Evolutionary conservation across 2,888 invertebrate species (phyloP), one percentile per base, ranked within the genome.

Genomic region (Erynnis tages): DNA sequence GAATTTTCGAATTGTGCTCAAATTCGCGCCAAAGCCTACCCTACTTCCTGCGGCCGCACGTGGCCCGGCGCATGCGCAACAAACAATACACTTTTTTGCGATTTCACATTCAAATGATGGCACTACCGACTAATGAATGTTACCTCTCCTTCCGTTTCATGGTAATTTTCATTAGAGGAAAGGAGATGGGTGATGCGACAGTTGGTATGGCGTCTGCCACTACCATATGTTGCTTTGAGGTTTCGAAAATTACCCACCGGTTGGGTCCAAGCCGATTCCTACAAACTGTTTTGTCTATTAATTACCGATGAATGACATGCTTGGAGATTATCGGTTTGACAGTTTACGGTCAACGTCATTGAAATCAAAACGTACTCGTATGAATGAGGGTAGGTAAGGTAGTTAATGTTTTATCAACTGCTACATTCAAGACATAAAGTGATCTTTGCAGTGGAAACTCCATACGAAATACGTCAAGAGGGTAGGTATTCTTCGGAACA

Each of bases 171-270:
- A 38, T 19, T 38, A 14, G 64, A 35, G 49, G 34, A 68, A 84
- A 52, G 66, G 73, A 61, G 84, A 86, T 54, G 67, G 69, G 45
- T 56, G 38, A 71, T 48, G 59, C 77, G 76, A 87, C 88, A 89
- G 88, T 88, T 89, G 88, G 87, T 69, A 74, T 79, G 81, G 87
- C 88, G 88, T 88, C 85, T 87, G 88, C 87, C 76, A 77, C 71
- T 58, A 70, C 87, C 88, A 89, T 87, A 87, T 88, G 88, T 66
- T 79, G 79, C 71, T 83, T 71, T 88, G 88, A 88, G 88, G 88
- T 88, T 88, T 82, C 69, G 78, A 74, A 87, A 88, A 88, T 85
- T 87, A 81, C 81, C 74, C 75, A 61, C 63, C 72, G 69, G 71
- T 68, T 71, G 67, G 72, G 64, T 69, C 66, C 61, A 72, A 80